These are phyloP conservation scores for Carlito syrichta DNA, from an alignment of 2,113 vertebrate genomes.

Conservation along the genomic window DNA sequence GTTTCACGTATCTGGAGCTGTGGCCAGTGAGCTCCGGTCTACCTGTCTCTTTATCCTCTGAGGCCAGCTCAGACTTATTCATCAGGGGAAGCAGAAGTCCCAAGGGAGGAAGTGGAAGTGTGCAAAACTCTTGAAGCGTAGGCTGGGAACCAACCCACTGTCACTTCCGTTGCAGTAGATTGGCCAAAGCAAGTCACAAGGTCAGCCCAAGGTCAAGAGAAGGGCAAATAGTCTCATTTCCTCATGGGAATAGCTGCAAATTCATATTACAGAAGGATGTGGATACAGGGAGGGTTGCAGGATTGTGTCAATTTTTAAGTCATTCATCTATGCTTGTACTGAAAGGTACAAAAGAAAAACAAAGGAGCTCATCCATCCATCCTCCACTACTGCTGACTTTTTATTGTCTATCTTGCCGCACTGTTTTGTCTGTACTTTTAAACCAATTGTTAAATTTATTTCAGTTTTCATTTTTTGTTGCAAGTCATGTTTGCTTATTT, in stretches of 20 bases:
- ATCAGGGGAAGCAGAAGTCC: neutral
- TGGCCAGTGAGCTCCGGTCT: neutral
- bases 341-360: neutral
- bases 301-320: neutral
- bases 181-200: neutral
- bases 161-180: neutral
- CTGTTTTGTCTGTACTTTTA: neutral
- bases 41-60: neutral
- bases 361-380: neutral
- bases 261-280: neutral
- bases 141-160: neutral
- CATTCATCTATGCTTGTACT: neutral
- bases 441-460: neutral
- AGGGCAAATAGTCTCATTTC: neutral
- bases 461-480: slow-evolving; percentile 17
- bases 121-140: neutral
- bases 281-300: neutral
- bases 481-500: neutral
- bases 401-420: neutral
- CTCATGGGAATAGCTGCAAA: neutral
- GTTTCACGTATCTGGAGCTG: neutral
- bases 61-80: neutral
- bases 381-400: neutral
- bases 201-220: neutral
- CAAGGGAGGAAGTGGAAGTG: neutral